Evolutionary conservation across 1,140 invertebrate genomes (phyloP), one percentile per base, ranked within the genome.

Genomic region (Polypedilum vanderplanki): DNA sequence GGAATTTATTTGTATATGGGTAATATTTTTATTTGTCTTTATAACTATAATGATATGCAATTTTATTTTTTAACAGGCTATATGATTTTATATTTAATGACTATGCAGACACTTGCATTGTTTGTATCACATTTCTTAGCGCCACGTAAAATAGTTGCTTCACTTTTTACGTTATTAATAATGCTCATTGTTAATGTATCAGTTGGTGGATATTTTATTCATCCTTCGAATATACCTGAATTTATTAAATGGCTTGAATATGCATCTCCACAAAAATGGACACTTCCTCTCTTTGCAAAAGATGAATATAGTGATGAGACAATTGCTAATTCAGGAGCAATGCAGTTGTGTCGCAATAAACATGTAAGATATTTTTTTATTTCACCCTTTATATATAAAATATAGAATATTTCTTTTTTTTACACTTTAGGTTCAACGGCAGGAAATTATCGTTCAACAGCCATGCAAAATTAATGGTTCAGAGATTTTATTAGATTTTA

Each of bases 361-460:
- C 90, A 88, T 83, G 87, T 88, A 78, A 79, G 17, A 10, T 20
- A 46, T 76, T 40, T 22, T n/a, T 7, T 24, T 15, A 76, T n/a
- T 74, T 1, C 5, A 33, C 8, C 8, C 12, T 4, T 40, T 10
- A 15, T 74, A 33, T 7, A 67, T 8, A 46, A 74, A 74, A 74
- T 9, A 15, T 3, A 74, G 22, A 8, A 40, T 18, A 41, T 24
- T 75, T 78, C 76, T 76, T 73, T 77, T 65, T 77, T 81, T 81
- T 41, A 79, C 76, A 81, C 84, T 85, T 75, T 81, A 93, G 87
- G 87, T 91, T 41, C 91, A 92, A 78, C 88, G 89, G 76, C 89
- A 91, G 80, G 92, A 93, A 79, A 93, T 94, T 46, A 93, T 93
- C 78, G 89, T 93, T 20, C 90, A 92, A 79, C 87, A 89, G 18